A percentile compares a stretch with the other conserved stretches of the same genome.
These are phyloP conservation scores for Ciconia stormi DNA, from an alignment of 2,113 vertebrate species.

Conservation along the genomic window DNA sequence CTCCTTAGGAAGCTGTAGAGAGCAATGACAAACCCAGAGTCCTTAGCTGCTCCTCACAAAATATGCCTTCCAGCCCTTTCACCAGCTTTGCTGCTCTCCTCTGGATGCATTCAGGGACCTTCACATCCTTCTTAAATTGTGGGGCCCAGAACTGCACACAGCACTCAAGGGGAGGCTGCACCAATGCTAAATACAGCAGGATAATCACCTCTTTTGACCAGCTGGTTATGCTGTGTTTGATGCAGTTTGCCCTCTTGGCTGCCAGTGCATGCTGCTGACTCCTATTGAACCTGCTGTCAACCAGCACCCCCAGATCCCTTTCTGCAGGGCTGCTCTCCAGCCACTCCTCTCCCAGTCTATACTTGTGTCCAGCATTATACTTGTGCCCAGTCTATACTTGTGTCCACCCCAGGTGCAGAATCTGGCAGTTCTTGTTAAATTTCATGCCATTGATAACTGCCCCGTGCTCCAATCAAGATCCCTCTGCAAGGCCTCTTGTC, in stretches of 20 bases:
- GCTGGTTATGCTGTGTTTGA: background rate
- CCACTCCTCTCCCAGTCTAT: background rate
- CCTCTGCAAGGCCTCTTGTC: background rate
- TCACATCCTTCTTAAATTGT: background rate
- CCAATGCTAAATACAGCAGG: background rate
- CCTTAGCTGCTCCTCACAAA: background rate
- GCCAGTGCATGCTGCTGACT: background rate
- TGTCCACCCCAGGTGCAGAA: background rate
- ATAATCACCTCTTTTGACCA: background rate
- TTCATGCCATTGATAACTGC: background rate
- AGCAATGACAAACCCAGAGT: background rate
- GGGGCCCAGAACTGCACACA: background rate
- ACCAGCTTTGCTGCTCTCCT: background rate
- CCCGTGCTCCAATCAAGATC: background rate
- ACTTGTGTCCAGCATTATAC: background rate
- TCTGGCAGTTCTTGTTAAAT: background rate
- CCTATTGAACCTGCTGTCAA: background rate
- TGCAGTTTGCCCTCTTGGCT: background rate
- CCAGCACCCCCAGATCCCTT: background rate
- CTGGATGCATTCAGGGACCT: background rate
- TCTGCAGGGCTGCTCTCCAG: background rate
- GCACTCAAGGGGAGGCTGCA: background rate
- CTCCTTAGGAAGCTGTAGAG: background rate
- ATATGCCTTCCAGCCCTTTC: background rate
- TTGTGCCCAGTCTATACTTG: background rate